phyloP scores from a whole-genome alignment of 2,797 vertebrate species.

The Choloepus didactylus region DNA sequence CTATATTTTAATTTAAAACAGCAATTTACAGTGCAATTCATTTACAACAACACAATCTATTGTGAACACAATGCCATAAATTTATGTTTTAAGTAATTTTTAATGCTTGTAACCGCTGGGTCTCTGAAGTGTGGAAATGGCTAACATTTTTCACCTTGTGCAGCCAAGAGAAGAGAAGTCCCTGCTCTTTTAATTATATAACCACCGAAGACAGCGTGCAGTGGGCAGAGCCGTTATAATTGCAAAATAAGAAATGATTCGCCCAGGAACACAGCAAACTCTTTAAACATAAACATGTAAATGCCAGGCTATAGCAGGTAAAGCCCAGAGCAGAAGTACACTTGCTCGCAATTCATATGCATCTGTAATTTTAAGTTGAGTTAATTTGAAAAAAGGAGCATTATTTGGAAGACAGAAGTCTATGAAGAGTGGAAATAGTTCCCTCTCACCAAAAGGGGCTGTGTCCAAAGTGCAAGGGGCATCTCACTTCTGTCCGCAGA shows the following conservation, averaged over 20 bases:
- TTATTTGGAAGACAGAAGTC: not conserved
- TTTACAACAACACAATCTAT: conserved; percentile 88
- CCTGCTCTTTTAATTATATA: conserved; percentile 85
- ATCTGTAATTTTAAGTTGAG: not conserved
- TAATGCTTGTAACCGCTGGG: conserved; percentile 88
- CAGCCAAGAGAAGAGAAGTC: conserved; percentile 78
- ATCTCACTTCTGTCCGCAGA: not conserved
- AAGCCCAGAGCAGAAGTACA: not conserved
- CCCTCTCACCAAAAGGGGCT: not conserved
- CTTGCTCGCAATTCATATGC: not conserved
- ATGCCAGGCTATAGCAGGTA: not conserved
- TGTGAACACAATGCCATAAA: conserved; percentile 86
- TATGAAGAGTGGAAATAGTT: not conserved
- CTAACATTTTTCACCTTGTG: conserved; percentile 88
- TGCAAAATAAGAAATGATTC: conserved; percentile 74
- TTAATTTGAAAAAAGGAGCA: not conserved
- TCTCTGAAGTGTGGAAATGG: conserved; percentile 90
- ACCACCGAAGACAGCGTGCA: conserved; percentile 70
- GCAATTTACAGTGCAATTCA: conserved; percentile 88
- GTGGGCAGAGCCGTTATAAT: conserved; percentile 76
- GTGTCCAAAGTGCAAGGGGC: accelerated
- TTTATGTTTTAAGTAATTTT: conserved; percentile 91
- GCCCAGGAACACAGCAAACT: conserved; percentile 24
- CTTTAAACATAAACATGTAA: not conserved
- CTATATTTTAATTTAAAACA: conserved; percentile 89